Percentiles rank a stretch among this genome's conserved stretches.
phyloP scores from a whole-genome alignment of 2,113 vertebrate genomes.

The Dicrurus megarhynchus region DNA sequence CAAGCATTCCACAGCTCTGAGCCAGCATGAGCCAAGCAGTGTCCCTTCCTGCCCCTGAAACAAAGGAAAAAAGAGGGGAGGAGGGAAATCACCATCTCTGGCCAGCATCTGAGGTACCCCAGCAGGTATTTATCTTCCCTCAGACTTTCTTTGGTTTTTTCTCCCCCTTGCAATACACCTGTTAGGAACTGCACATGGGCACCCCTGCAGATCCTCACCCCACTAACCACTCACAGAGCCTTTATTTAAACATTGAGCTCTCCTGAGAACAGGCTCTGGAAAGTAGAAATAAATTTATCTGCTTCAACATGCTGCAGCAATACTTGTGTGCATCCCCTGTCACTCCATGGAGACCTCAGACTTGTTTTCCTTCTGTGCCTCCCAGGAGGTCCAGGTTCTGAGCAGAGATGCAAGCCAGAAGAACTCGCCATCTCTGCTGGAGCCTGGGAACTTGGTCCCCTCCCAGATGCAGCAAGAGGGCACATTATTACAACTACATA shows the following conservation, averaged over 20 bases:
- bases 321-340: neutral
- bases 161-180: neutral
- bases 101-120: neutral
- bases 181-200: neutral
- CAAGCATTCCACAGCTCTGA: neutral
- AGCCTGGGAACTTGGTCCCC: neutral
- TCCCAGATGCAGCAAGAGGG: neutral
- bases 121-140: neutral
- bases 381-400: neutral
- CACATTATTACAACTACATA: neutral
- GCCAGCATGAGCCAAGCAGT: neutral
- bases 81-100: neutral
- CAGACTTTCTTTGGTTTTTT: neutral
- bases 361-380: neutral
- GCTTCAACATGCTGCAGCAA: neutral
- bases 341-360: neutral
- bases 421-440: neutral
- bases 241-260: neutral
- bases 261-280: neutral
- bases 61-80: neutral
- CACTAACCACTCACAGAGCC: neutral
- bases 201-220: neutral
- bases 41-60: neutral
- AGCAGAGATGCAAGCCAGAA: neutral
- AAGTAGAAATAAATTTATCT: neutral